These are phyloP conservation scores for Peromyscus melanophrys DNA, from an alignment of 2,797 vertebrate genomes.

Conservation along the genomic window DNA sequence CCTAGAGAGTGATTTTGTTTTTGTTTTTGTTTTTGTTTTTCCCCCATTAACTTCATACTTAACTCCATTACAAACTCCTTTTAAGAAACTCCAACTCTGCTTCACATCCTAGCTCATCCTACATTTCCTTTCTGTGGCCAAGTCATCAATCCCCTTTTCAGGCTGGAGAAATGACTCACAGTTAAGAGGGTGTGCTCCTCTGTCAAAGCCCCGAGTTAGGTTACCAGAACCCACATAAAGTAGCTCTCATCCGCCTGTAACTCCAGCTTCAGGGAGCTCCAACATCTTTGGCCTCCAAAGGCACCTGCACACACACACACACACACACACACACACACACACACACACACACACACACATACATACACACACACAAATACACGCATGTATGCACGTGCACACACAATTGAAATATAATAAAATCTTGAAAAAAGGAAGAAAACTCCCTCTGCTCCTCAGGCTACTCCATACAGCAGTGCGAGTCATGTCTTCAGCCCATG, in stretches of 20 bases:
- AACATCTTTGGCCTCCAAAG: background rate
- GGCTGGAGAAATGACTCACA: background rate
- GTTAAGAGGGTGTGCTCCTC: background rate
- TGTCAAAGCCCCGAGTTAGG: background rate
- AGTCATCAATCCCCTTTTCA: background rate
- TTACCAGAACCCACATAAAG: background rate
- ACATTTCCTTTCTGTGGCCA: background rate
- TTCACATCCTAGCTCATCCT: background rate
- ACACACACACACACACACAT: too few species aligned
- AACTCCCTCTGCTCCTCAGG: background rate
- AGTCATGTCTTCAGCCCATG: background rate
- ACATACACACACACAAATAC: background rate
- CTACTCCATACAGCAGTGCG: background rate
- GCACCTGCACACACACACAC: too few species aligned
- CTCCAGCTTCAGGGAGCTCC: background rate
- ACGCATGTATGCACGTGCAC: rapidly evolving
- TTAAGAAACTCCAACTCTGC: background rate
- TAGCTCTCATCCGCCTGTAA: background rate
- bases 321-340: background rate
- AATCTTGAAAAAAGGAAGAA: background rate
- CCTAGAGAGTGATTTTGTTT: too few species aligned
- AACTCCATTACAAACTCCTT: background rate
- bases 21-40: background rate
- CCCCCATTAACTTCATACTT: background rate
- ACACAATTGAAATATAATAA: background rate